Evolutionary conservation across 2,888 invertebrate species (phyloP).

Genomic region (Atrina japonica): DNA sequence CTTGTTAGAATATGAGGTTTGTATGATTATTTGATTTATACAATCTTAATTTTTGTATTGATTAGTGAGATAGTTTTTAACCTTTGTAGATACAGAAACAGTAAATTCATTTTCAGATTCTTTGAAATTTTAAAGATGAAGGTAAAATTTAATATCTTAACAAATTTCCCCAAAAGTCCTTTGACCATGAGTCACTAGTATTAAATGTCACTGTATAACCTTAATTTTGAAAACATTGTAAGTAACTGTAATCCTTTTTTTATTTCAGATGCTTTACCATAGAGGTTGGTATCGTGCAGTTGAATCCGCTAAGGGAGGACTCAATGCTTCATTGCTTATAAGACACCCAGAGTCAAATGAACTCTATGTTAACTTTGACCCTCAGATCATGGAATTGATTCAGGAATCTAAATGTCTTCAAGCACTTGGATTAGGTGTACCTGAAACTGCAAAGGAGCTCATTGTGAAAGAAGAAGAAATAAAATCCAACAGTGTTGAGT

Average conservation of each 20-base stretch:
- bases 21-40: slow-evolving; percentile 9
- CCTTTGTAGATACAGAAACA: too few relatives aligned
- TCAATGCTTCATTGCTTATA: slow-evolving; percentile 83
- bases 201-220: too few relatives aligned
- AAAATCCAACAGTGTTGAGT: slow-evolving; percentile 74
- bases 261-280: slow-evolving; percentile 78
- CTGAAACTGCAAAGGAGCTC: slow-evolving; percentile 77
- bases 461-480: slow-evolving; percentile 77
- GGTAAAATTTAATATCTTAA: too few relatives aligned
- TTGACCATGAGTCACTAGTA: too few relatives aligned
- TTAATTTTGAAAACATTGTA: too few relatives aligned
- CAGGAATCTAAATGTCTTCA: slow-evolving; percentile 80
- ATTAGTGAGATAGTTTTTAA: too few relatives aligned
- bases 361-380: slow-evolving; percentile 80
- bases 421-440: slow-evolving; percentile 79
- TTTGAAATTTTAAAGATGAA: too few relatives aligned
- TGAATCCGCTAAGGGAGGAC: slow-evolving; percentile 77
- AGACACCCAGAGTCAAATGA: slow-evolving; percentile 80
- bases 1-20: slow-evolving; percentile 80
- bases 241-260: too few relatives aligned
- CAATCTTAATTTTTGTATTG: neutral
- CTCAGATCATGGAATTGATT: slow-evolving; percentile 79
- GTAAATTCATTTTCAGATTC: too few relatives aligned
- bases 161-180: too few relatives aligned
- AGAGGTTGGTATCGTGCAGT: slow-evolving; percentile 80